Base-by-base conservation (phyloP, 2,113 vertebrate species). In the Perca fluviatilis region DNA sequence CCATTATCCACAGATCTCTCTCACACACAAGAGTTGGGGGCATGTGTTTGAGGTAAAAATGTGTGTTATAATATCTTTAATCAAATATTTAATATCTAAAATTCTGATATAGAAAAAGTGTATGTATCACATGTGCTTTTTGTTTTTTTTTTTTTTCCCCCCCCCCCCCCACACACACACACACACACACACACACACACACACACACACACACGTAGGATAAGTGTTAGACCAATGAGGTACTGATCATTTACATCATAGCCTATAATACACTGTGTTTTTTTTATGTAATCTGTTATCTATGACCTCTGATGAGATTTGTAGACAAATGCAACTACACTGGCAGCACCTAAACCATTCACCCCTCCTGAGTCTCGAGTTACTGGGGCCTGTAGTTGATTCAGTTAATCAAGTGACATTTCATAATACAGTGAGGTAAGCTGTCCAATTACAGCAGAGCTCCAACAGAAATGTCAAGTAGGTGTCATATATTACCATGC, bases 1-100 rank as follows among this genome's bases (percentile, higher is more conserved):
- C 82, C 89, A 87, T 93, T 94, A 95, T 95, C 90, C 57, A 91
- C 87, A 88, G 88, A 95, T 93, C 90, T 91, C 43, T 65, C 13
- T 46, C 63, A 50, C 63, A 51, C 23, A 76, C 33, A 58, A 18
- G 14, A 71, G 68, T 36, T n/a, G 11, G 36, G 43, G 8, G 23
- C 33, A 60, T 71, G 56, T 74, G 63, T 65, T 9, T 62, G 25
- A 63, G 7, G 68, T 40, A 74, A 49, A 80, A 58, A 40, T 63
- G 15, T 53, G 33, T 77, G 10, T 75, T 47, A 57, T 19, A 33
- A 54, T 88, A 79, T 82, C 84, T 82, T 60, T 54, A 71, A 18
- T 75, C 25, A 65, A 84, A 79, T 62, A 73, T 54, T 58, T 64
- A 53, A 57, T 72, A 76, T 87, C 71, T 74, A 50, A 19, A 57